Evolutionary conservation across 2,888 invertebrate genomes (phyloP).

Genomic region (Aspidiotus rigidus): DNA sequence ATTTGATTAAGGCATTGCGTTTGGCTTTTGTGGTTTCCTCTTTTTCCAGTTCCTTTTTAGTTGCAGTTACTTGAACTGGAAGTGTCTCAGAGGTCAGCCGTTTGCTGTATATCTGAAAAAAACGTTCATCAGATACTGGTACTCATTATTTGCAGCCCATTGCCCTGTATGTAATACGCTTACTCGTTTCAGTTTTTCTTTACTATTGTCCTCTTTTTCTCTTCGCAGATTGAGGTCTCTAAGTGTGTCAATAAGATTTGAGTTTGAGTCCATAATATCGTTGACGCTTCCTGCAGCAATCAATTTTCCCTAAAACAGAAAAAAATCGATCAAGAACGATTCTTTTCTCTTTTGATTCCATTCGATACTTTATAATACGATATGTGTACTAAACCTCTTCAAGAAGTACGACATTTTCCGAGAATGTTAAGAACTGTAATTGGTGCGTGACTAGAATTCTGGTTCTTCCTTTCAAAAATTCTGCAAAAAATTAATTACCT

Average conservation of each 20-base stretch:
- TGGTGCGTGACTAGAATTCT: conserved; percentile 76
- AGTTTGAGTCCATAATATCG: conserved; percentile 2
- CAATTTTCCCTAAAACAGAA: neutral
- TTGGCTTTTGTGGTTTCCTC: conserved; percentile 16
- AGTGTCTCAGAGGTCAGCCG: too few relatives aligned
- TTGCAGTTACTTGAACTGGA: too few relatives aligned
- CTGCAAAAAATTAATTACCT: conserved; percentile 38
- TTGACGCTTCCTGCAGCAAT: neutral
- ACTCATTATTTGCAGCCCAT: too few relatives aligned
- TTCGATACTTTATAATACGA: too few relatives aligned
- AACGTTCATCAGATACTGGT: too few relatives aligned
- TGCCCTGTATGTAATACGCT: neutral
- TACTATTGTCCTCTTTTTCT: neutral
- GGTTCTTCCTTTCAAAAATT: conserved; percentile 56
- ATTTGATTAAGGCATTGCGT: conserved; percentile 10
- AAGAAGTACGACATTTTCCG: conserved; percentile 55
- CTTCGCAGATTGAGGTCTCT: neutral
- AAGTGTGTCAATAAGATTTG: neutral
- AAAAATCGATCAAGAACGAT: too few relatives aligned
- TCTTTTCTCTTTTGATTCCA: too few relatives aligned
- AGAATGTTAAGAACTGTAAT: conserved; percentile 62
- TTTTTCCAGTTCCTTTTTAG: conserved; percentile 20
- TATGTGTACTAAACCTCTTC: conserved; percentile 52
- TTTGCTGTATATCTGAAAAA: too few relatives aligned
- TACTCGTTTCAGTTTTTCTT: neutral